phyloP scores from a whole-genome alignment of 2,888 invertebrate genomes.

The Drosophila tanythrix region DNA sequence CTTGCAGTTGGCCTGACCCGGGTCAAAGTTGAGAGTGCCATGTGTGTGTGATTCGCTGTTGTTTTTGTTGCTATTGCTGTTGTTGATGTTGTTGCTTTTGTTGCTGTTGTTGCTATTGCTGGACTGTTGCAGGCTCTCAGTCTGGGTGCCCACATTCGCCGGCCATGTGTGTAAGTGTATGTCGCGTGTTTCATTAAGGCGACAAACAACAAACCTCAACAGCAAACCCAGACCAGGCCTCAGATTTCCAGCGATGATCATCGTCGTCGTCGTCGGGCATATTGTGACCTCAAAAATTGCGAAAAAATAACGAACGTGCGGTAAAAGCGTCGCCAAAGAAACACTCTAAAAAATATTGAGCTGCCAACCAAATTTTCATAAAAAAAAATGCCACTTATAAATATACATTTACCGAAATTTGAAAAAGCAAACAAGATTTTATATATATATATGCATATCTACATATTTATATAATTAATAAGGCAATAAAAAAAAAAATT shows the following conservation, averaged over 20 bases:
- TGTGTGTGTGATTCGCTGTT: slow-evolving; percentile 43
- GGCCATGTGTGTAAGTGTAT: slow-evolving; percentile 65
- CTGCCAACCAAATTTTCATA: background rate
- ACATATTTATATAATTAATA: background rate
- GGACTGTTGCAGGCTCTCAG: slow-evolving; percentile 42
- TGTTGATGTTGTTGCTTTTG: slow-evolving; percentile 7
- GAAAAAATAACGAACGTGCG: slow-evolving; percentile 80
- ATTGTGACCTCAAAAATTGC: slow-evolving; percentile 80
- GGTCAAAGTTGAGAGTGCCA: slow-evolving; percentile 76
- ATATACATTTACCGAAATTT: background rate
- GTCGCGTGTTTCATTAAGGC: slow-evolving; percentile 81
- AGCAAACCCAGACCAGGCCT: slow-evolving; percentile 57
- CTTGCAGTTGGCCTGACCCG: slow-evolving; percentile 73
- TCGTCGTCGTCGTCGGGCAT: slow-evolving; percentile 57
- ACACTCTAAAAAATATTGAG: slow-evolving; percentile 39
- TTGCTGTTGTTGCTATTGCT: slow-evolving; percentile 10
- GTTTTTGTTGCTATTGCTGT: slow-evolving; percentile 24
- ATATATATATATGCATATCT: too few species aligned
- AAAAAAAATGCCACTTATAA: background rate
- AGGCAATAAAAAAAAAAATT: background rate
- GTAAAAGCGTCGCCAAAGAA: slow-evolving; percentile 80
- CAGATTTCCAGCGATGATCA: slow-evolving; percentile 80
- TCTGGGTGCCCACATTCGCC: slow-evolving; percentile 40
- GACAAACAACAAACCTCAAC: slow-evolving; percentile 73
- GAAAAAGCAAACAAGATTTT: background rate